A percentile compares a stretch with the other conserved stretches of the same genome.
These are phyloP conservation scores for Gobionotothen gibberifrons DNA, from an alignment of 2,797 vertebrate genomes.

Conservation along the genomic window DNA sequence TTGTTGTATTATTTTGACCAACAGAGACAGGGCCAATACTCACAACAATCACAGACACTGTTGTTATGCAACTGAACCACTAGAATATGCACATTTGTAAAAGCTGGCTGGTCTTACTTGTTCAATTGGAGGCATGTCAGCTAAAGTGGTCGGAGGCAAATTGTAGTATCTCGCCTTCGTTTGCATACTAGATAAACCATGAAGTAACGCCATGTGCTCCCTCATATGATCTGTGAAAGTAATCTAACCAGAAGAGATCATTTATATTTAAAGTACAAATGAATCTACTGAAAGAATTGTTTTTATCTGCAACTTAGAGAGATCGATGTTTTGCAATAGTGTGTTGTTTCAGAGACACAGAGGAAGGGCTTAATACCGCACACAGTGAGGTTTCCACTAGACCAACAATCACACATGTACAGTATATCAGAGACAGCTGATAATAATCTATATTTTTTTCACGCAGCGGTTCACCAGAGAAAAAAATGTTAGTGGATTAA, in stretches of 20 bases:
- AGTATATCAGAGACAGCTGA: slow-evolving; percentile 29
- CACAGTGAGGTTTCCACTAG: slow-evolving; percentile 46
- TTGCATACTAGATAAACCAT: slow-evolving; percentile 48
- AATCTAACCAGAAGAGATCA: neutral
- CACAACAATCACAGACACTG: slow-evolving; percentile 74
- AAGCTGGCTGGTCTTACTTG: slow-evolving; percentile 56
- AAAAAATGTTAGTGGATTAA: neutral
- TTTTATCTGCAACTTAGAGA: neutral
- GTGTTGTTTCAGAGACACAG: slow-evolving; percentile 14
- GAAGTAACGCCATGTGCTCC: slow-evolving; percentile 56
- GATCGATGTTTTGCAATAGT: neutral
- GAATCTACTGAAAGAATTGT: neutral
- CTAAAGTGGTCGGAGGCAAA: slow-evolving; percentile 38
- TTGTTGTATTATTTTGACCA: slow-evolving; percentile 62
- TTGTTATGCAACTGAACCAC: slow-evolving; percentile 76
- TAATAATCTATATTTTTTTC: slow-evolving; percentile 19
- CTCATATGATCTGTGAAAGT: slow-evolving; percentile 54
- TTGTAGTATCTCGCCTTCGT: slow-evolving; percentile 27
- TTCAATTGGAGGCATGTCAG: slow-evolving; percentile 57
- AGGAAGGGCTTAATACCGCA: slow-evolving; percentile 26
- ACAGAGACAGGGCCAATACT: slow-evolving; percentile 56
- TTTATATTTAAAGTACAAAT: neutral
- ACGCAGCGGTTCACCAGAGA: neutral
- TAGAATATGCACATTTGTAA: slow-evolving; percentile 73
- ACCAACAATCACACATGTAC: slow-evolving; percentile 43